Evolutionary conservation across 2,888 invertebrate genomes (phyloP).

Genomic region (Acrobasis repandana): DNA sequence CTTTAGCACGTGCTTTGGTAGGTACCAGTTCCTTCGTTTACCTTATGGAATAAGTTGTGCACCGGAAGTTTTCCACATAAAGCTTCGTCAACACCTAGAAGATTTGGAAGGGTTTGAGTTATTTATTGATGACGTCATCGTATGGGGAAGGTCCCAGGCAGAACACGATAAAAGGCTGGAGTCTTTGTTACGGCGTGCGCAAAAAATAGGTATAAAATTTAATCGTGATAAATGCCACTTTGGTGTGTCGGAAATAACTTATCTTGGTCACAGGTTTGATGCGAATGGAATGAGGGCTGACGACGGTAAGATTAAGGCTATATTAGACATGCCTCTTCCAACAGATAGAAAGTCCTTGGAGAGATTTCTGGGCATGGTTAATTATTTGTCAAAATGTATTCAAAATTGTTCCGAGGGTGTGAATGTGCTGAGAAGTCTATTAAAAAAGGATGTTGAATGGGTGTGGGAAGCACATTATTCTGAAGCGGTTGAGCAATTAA

Average conservation of each 20-base stretch:
- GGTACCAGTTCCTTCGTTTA: constrained; percentile 21
- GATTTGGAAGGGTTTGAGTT: constrained; percentile 26
- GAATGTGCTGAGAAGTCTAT: background rate
- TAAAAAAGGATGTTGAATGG: constrained; percentile 33
- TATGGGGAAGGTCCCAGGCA: background rate
- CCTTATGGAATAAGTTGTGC: constrained; percentile 13
- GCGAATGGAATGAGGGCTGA: background rate
- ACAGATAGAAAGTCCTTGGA: constrained; percentile 26
- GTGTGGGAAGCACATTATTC: constrained; percentile 26
- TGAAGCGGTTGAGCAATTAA: constrained; percentile 24
- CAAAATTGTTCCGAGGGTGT: constrained; percentile 33
- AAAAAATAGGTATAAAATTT: constrained; percentile 28
- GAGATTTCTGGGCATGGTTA: constrained; percentile 35
- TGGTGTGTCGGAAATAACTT: constrained; percentile 27
- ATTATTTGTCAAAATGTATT: constrained; percentile 38
- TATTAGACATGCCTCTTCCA: background rate
- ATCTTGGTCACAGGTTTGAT: constrained; percentile 21
- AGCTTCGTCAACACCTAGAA: constrained; percentile 25
- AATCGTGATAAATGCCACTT: constrained; percentile 14
- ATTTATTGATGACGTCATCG: background rate
- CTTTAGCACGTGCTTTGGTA: constrained; percentile 15
- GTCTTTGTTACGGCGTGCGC: constrained; percentile 22
- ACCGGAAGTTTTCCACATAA: constrained; percentile 25
- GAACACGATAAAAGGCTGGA: constrained; percentile 23
- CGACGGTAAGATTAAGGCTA: background rate